phyloP scores from a whole-genome alignment of 2,888 invertebrate genomes.

The Amaurobius ferox region DNA sequence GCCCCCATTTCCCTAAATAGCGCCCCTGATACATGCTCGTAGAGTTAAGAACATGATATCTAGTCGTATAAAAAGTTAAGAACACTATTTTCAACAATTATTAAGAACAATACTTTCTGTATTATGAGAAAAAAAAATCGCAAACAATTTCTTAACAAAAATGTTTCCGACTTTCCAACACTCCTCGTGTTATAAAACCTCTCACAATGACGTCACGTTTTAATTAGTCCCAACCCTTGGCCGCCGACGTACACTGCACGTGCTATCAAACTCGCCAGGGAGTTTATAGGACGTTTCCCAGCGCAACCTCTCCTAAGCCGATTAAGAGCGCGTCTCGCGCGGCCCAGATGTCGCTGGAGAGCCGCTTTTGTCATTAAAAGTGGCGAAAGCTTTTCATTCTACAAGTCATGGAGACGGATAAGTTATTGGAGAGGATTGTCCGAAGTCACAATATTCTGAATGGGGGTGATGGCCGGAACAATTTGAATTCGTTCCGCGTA shows the following conservation, averaged over 20 bases:
- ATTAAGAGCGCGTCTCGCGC: conserved; percentile 32
- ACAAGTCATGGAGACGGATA: conserved; percentile 25
- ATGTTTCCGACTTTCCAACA: too few species aligned
- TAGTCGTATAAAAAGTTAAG: too few species aligned
- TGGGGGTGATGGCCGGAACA: background rate
- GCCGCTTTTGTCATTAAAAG: background rate
- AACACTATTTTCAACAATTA: too few species aligned
- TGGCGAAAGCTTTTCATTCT: conserved; percentile 22
- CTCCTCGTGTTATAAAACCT: background rate
- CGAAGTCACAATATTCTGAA: too few species aligned
- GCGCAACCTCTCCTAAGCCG: conserved; percentile 19
- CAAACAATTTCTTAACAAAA: too few species aligned
- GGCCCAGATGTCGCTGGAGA: conserved; percentile 48
- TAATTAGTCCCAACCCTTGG: too few species aligned
- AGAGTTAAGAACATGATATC: too few species aligned
- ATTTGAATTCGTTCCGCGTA: background rate
- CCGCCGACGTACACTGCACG: conserved; percentile 16
- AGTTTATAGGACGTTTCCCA: background rate
- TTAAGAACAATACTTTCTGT: too few species aligned
- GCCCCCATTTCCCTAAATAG: too few species aligned
- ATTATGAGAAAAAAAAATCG: too few species aligned
- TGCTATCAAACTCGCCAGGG: conserved; percentile 29
- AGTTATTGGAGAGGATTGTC: background rate
- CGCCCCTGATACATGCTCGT: too few species aligned
- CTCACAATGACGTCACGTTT: conserved; percentile 23